A percentile compares a stretch with the other conserved stretches of the same genome.
Evolutionary conservation across 2,888 invertebrate species (phyloP).

Genomic region (Caenorhabditis imperialis): DNA sequence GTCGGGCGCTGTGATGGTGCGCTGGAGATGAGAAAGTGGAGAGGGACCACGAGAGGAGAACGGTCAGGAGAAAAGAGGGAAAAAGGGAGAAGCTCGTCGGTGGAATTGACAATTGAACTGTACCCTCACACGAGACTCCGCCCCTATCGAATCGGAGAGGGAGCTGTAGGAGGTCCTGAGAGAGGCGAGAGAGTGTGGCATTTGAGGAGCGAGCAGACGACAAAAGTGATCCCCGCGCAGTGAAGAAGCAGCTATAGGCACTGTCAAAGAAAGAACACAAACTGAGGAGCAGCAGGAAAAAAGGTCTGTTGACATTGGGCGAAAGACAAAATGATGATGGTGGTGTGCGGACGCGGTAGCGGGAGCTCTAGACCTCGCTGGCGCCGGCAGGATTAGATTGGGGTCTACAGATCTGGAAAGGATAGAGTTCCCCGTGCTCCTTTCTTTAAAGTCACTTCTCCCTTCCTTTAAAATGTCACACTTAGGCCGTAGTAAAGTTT

Average conservation of each 20-base stretch:
- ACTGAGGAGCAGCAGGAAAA: conserved; percentile 30
- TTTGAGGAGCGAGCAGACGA: conserved; percentile 22
- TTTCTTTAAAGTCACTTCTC: too few species aligned
- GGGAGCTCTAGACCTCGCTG: conserved; percentile 42
- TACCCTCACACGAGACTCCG: conserved; percentile 28
- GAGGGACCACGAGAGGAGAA: too few species aligned
- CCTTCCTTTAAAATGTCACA: too few species aligned
- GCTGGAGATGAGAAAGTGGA: too few species aligned
- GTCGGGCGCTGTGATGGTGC: conserved; percentile 13
- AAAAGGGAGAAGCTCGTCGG: conserved; percentile 11
- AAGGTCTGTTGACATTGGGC: conserved; percentile 46
- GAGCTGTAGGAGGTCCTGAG: conserved; percentile 32
- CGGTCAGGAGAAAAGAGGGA: background rate
- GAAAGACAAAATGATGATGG: conserved; percentile 53
- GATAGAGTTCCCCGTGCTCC: too few species aligned
- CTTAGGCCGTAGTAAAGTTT: conserved; percentile 29
- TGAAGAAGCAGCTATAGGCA: conserved; percentile 39
- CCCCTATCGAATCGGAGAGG: conserved; percentile 19
- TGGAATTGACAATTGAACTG: conserved; percentile 42
- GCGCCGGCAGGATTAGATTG: conserved; percentile 44
- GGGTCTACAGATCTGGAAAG: too few species aligned
- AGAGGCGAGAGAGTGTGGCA: conserved; percentile 16
- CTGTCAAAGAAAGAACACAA: conserved; percentile 54
- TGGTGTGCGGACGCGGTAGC: conserved; percentile 24
- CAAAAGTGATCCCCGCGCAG: conserved; percentile 50